Evolutionary conservation across 2,113 vertebrate species (phyloP).

Genomic region (Antechinus flavipes): DNA sequence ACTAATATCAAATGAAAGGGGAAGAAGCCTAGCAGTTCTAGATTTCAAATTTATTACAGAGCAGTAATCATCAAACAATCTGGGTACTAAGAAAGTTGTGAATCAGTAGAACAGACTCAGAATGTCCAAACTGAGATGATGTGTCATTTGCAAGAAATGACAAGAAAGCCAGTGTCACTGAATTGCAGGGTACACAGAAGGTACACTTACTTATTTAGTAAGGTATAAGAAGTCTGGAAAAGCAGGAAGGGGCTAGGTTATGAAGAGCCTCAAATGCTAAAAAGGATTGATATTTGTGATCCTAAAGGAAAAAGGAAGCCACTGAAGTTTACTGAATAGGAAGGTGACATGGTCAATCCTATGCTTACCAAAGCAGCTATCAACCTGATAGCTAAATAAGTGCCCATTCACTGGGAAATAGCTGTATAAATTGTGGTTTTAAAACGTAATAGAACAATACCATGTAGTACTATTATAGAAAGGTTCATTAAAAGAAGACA

Average conservation of each 20-base stretch:
- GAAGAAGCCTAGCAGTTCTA: background rate
- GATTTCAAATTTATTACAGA: background rate
- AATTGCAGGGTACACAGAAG: too few relatives aligned
- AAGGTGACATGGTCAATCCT: background rate
- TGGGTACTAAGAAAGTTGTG: background rate
- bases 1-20: background rate
- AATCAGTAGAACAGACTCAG: background rate
- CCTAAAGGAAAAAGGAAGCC: background rate
- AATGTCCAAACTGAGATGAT: background rate
- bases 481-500: background rate
- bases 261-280: background rate
- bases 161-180: too few relatives aligned
- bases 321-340: background rate
- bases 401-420: background rate
- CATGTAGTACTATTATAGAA: background rate
- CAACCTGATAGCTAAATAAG: background rate
- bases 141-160: background rate
- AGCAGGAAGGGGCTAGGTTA: background rate
- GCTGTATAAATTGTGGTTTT: background rate
- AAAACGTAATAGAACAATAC: background rate
- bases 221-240: background rate
- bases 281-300: background rate
- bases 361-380: background rate
- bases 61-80: background rate
- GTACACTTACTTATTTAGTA: too few relatives aligned